Base-by-base conservation (phyloP, 92 coral and sea anemone genomes). In the Porites divaricata region DNA sequence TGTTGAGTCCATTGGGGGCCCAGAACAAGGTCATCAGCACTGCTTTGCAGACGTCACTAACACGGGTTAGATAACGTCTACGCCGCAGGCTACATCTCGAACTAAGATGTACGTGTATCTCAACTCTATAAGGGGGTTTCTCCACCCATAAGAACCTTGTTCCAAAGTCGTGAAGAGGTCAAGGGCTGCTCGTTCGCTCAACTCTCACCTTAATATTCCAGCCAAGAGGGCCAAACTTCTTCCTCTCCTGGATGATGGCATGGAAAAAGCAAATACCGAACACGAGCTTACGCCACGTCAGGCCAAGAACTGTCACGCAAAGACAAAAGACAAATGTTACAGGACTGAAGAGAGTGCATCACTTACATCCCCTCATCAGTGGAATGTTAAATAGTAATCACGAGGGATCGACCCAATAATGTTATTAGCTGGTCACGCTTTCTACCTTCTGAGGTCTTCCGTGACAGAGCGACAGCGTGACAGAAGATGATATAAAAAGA, bases 171-270 rank as follows among this genome's bases (percentile, higher is more conserved):
- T 35, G 45, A 35, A 35, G 45, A 35, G 45, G 45, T 35, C 45
- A 5, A 35, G 0, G 45, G 45, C 4, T 35, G 45, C 7, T 35
- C 0, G 4, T 35, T 35, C 45, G 45, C 45, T 35, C 45, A 35
- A 35, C 45, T 35, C 76, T 75, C 45, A 93, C 96, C 90, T 96
- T 96, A 67, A 96, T 96, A 76, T 96, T 96, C 99, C 99, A 96
- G 16, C 99, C 99, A 53, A 96, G 91, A 1, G 99, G 99, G 25
- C 99, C 99, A 83, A 96, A 96, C 87, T 96, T 96, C 95, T 96
- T 96, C 63, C 99, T 87, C 78, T 96, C 99, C 81, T 96, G 99
- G 75, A 96, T 96, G 58, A 96, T 96, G 79, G 99, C 98, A 63
- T 96, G 99, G 88, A 96, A 96, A 89, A 96, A 96, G 73, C 99